Base-by-base conservation (phyloP, 2,888 invertebrate species). In the Kuschelorhynchus macadamiae region DNA sequence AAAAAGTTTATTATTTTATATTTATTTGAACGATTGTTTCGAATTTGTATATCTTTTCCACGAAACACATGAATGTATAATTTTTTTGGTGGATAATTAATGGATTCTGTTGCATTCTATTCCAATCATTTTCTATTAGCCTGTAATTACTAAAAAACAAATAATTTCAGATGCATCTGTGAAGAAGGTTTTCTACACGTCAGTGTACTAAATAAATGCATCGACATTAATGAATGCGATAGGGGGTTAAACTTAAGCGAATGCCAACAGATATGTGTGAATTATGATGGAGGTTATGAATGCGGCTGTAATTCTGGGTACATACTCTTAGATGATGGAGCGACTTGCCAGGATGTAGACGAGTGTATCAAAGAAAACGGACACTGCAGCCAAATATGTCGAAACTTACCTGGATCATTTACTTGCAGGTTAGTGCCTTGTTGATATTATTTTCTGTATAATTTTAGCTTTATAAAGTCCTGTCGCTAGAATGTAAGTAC, bases 331-430 rank as follows among this genome's bases (percentile, higher is more conserved):
- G 78, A 79, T 0, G 86, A 87, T 75, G 74, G 72, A 5, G 77
- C 79, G 16, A 84, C 80, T 20, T 87, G 87, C 74, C 75, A 78
- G 8, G 84, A 84, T 72, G 74, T 83, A 1, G 72, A 81, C 63
- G 83, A 84, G 72, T 85, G 69, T 55, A 42, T 30, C 4, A 61
- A 49, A 20, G 41, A 65, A 83, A 78, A 82, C 49, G 81, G 82
- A 2, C 81, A 84, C 1, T 91, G 90, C 74, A 85, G 86, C 1
- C 88, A 90, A 70, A 73, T 72, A 9, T 89, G 89, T 74, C 74
- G 78, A 4, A 89, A 89, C 73, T 79, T 77, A 7, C 77, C 82
- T 4, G 88, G 88, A 8, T 81, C 85, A 55, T 87, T 82, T 75
- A 73, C 80, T 32, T 89, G 89, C 74, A 76, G 79, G 52, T 89